Evolutionary conservation across 2,888 invertebrate species (phyloP).

Genomic region (Drosophila ochracea): DNA sequence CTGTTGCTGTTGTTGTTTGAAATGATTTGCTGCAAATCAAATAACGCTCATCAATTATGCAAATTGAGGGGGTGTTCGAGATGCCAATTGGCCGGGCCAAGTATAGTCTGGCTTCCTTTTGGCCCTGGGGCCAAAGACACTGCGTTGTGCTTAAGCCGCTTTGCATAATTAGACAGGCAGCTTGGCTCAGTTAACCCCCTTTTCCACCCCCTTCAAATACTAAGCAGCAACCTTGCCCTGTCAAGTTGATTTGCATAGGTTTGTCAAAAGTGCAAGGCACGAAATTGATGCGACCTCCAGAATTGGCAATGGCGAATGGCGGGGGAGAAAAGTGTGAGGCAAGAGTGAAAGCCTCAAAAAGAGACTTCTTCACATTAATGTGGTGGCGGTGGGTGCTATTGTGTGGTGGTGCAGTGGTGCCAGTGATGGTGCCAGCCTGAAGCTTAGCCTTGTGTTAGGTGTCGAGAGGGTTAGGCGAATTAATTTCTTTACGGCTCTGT

Average conservation of each 20-base stretch:
- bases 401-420: slow-evolving; percentile 13
- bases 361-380: slow-evolving; percentile 55
- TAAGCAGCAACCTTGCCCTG: slow-evolving; percentile 48
- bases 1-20: neutral
- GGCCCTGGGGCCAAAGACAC: slow-evolving; percentile 30
- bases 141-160: slow-evolving; percentile 61
- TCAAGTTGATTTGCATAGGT: slow-evolving; percentile 61
- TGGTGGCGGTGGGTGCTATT: slow-evolving; percentile 5
- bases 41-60: slow-evolving; percentile 54
- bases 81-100: slow-evolving; percentile 22
- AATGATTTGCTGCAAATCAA: slow-evolving; percentile 34
- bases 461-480: slow-evolving; percentile 80
- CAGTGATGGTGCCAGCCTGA: slow-evolving; percentile 35
- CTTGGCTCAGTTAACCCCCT: slow-evolving; percentile 30
- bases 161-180: slow-evolving; percentile 74
- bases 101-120: slow-evolving; percentile 54
- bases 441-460: slow-evolving; percentile 68
- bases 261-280: slow-evolving; percentile 66
- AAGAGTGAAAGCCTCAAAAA: slow-evolving; percentile 56
- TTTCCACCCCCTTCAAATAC: slow-evolving; percentile 2
- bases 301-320: slow-evolving; percentile 21
- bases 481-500: slow-evolving; percentile 77
- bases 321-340: slow-evolving; percentile 7
- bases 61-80: slow-evolving; percentile 28
- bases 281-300: slow-evolving; percentile 53